Percentiles rank a stretch among this genome's conserved stretches.
Conservation (phyloP, 2,797 vertebrate genomes). For the Helostoma temminkii region DNA sequence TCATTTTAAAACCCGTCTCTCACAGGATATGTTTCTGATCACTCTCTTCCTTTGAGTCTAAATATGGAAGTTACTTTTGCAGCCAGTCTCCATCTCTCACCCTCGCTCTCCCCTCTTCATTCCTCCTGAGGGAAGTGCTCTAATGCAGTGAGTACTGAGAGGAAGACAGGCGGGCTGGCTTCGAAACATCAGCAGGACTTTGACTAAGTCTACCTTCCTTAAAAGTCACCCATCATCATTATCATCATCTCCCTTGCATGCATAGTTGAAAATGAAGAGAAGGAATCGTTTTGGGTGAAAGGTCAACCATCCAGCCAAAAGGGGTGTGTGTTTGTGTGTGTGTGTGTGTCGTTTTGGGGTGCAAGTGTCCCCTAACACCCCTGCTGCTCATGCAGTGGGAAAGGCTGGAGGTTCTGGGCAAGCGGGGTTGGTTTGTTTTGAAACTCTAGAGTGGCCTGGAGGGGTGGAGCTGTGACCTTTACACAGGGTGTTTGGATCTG, state of each 20-base stretch:
- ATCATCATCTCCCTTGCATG: background rate
- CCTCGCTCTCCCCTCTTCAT: conserved; percentile 23
- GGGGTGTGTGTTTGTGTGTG: background rate
- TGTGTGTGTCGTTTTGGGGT: conserved; percentile 22
- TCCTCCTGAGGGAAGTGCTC: conserved; percentile 61
- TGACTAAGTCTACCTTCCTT: background rate
- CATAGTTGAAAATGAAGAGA: background rate
- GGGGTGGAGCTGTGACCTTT: conserved; percentile 76
- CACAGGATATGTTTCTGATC: conserved; percentile 14
- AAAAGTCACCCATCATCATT: conserved; percentile 3
- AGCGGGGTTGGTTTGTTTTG: conserved; percentile 78
- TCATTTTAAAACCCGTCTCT: conserved; percentile 30
- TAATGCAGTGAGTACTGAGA: conserved; percentile 14
- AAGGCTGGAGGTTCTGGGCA: conserved; percentile 2
- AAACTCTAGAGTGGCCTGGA: conserved; percentile 69
- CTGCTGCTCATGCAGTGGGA: conserved; percentile 3
- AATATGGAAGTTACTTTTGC: conserved; percentile 80
- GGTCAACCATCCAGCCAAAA: background rate
- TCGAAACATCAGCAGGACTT: conserved; percentile 36
- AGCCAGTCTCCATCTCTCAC: conserved; percentile 32
- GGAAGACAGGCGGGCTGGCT: conserved; percentile 13
- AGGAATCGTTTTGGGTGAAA: conserved; percentile 9
- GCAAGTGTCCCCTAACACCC: conserved; percentile 20
- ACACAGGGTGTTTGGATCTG: conserved; percentile 10
- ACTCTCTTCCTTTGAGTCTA: conserved; percentile 62